Conservation (phyloP, 1,140 invertebrate genomes). For the Eupristina koningsbergeri region DNA sequence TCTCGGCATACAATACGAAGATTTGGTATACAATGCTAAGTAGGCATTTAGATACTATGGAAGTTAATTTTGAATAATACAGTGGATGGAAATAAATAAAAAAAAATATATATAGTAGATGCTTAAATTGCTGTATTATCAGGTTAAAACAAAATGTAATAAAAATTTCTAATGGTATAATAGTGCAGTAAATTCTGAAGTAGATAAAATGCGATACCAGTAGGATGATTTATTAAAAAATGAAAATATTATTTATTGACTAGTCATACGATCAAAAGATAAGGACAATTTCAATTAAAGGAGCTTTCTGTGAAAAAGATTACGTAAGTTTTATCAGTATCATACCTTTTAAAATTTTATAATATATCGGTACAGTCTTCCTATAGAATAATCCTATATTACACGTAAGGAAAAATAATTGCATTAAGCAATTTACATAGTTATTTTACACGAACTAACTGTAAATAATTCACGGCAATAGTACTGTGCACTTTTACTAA, state of each 20-base stretch:
- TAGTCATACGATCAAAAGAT: neutral
- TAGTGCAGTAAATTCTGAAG: neutral
- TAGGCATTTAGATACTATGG: neutral
- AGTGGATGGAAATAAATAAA: neutral
- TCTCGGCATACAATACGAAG: neutral
- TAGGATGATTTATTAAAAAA: slow-evolving; percentile 1
- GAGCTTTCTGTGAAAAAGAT: neutral
- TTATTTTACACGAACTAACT: neutral
- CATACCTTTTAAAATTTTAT: neutral
- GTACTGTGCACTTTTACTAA: neutral
- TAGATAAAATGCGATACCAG: neutral
- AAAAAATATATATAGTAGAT: too few relatives aligned
- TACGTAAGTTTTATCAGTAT: too few relatives aligned
- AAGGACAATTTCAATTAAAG: neutral
- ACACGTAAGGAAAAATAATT: neutral
- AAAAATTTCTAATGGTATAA: neutral
- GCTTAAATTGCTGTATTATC: neutral
- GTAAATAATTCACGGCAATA: neutral
- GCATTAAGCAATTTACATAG: neutral
- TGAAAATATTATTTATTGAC: slow-evolving; percentile 6
- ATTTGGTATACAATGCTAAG: neutral
- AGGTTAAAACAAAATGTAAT: neutral
- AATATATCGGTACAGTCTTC: neutral
- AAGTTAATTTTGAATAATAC: neutral
- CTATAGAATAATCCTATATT: neutral